These are phyloP conservation scores for Cyclina sinensis DNA, from an alignment of 1,140 invertebrate genomes.

Conservation along the genomic window DNA sequence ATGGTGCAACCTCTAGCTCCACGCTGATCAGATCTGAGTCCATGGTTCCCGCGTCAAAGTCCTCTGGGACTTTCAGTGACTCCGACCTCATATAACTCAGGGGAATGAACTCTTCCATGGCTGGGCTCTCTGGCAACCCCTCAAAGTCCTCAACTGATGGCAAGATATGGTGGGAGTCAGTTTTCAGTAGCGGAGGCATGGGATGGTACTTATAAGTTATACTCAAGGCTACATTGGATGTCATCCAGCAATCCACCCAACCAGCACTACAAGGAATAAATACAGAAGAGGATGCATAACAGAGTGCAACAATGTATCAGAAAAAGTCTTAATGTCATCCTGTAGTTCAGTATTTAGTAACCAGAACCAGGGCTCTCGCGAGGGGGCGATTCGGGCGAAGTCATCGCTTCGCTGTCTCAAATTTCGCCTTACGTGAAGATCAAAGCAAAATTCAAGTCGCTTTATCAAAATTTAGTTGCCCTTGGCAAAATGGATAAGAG, in stretches of 20 bases:
- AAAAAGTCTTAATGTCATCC: too few species aligned
- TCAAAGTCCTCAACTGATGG: constrained; percentile 62
- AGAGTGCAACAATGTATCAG: too few species aligned
- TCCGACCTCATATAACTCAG: constrained; percentile 90
- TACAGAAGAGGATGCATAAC: too few species aligned
- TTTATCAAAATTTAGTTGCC: too few species aligned
- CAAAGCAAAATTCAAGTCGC: too few species aligned
- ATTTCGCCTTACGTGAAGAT: too few species aligned
- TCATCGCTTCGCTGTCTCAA: too few species aligned
- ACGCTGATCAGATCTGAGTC: constrained; percentile 95
- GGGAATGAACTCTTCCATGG: constrained; percentile 96
- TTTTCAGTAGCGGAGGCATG: constrained; percentile 87
- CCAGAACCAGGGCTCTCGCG: too few species aligned
- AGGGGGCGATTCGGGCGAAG: too few species aligned
- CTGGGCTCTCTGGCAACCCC: constrained; percentile 26
- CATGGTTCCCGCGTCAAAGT: constrained; percentile 95
- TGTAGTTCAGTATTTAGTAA: too few species aligned
- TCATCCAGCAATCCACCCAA: constrained; percentile 98
- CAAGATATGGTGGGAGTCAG: constrained; percentile 59
- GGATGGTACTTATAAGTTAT: constrained; percentile 97
- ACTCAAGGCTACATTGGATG: constrained; percentile 96
- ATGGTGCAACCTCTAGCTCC: constrained; percentile 97
- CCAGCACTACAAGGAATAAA: constrained; percentile 89
- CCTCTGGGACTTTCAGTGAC: constrained; percentile 80
- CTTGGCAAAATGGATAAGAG: too few species aligned